Evolutionary conservation across 2,113 vertebrate species (phyloP).

Genomic region (Corythornis vintsioides): DNA sequence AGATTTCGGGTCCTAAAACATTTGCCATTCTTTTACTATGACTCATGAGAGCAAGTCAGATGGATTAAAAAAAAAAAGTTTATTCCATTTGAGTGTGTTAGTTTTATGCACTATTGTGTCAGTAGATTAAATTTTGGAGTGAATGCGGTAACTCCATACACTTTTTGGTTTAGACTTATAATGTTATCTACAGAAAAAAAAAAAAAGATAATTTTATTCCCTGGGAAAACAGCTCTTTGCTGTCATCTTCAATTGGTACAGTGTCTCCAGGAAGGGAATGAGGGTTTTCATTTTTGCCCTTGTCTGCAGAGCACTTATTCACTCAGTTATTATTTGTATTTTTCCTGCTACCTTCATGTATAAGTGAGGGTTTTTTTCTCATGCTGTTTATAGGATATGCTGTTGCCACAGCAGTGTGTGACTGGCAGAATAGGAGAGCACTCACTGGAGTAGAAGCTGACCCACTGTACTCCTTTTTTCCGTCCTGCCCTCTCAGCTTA

Average conservation of each 20-base stretch:
- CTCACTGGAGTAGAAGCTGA: background rate
- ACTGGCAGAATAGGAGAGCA: background rate
- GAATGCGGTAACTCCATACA: background rate
- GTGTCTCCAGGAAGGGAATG: background rate
- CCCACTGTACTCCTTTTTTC: background rate
- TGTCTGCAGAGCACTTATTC: background rate
- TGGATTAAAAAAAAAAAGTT: background rate
- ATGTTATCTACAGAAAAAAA: slow-evolving; percentile 19
- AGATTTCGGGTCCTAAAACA: background rate
- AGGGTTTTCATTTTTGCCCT: background rate
- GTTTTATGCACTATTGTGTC: background rate
- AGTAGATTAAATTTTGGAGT: slow-evolving; percentile 18
- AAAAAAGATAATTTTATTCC: background rate
- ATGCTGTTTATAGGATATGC: background rate
- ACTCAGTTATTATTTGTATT: background rate
- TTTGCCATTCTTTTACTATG: background rate
- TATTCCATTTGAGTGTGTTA: background rate
- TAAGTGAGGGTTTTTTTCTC: background rate
- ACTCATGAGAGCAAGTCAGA: slow-evolving; percentile 8
- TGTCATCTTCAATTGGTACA: background rate
- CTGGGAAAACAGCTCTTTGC: background rate
- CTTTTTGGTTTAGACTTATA: background rate
- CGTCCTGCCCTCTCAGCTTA: background rate
- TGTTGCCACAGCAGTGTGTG: background rate
- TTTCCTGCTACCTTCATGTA: background rate